Evolutionary conservation across 2,888 invertebrate species (phyloP).

Genomic region (Syritta pipiens): DNA sequence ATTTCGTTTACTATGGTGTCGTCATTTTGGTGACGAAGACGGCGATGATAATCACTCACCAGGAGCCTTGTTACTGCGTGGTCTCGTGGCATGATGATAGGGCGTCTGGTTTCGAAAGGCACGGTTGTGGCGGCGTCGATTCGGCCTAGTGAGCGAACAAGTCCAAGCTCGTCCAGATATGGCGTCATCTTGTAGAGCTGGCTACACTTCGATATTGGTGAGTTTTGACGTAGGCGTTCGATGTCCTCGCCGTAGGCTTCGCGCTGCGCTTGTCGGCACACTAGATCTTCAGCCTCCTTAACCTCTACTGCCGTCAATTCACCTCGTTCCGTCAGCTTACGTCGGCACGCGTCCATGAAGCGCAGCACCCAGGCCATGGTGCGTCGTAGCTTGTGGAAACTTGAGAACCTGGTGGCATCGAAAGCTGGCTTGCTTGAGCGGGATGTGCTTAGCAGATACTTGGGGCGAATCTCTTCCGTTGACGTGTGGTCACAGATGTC

Average conservation of each 20-base stretch:
- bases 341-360: background rate
- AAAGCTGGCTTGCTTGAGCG: background rate
- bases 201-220: background rate
- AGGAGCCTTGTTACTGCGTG: no score
- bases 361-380: background rate
- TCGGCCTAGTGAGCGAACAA: no score
- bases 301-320: constrained; percentile 3
- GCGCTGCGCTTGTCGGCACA: background rate
- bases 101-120: no score
- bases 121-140: no score
- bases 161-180: background rate
- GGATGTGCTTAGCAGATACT: no score
- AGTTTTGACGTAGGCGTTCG: constrained; percentile 1
- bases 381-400: background rate
- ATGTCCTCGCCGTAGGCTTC: background rate
- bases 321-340: background rate
- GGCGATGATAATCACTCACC: constrained; percentile 44
- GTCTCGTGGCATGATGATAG: no score
- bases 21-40: constrained; percentile 34
- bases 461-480: background rate
- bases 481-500: background rate
- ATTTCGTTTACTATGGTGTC: constrained; percentile 50
- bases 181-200: constrained; percentile 2
- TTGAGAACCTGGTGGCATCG: background rate
- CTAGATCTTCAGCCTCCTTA: background rate